A percentile compares a stretch with the other conserved stretches of the same genome.
phyloP scores from a whole-genome alignment of 2,888 invertebrate species.

The Zhuqinia jingwanae region DNA sequence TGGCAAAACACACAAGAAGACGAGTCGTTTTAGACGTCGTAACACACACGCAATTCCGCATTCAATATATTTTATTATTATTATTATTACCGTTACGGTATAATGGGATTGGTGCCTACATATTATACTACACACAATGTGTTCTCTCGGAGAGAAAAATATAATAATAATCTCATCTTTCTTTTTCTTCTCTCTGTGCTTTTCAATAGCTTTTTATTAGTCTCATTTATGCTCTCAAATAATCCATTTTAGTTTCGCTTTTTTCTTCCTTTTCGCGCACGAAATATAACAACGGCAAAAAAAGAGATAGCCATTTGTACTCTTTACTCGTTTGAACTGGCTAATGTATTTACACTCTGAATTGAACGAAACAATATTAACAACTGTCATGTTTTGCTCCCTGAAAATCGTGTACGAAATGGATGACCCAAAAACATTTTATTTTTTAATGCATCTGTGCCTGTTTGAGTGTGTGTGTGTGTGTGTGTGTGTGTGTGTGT shows the following conservation, averaged over 20 bases:
- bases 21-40: neutral
- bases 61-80: conserved; percentile 22
- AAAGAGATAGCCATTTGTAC: neutral
- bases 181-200: no score
- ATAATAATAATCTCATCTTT: conserved; percentile 26
- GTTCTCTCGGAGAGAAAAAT: neutral
- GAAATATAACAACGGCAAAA: neutral
- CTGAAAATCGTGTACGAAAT: neutral
- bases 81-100: conserved; percentile 44
- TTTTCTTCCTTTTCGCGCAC: neutral
- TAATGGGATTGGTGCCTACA: neutral
- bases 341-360: no score
- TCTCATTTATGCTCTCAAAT: conserved; percentile 19
- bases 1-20: conserved; percentile 9
- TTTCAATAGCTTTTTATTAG: conserved; percentile 37
- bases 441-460: neutral
- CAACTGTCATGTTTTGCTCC: neutral
- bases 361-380: neutral
- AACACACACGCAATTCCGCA: conserved; percentile 54
- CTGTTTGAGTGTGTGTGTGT: no score
- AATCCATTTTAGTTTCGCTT: conserved; percentile 21
- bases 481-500: no score
- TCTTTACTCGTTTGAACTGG: no score
- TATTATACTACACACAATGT: neutral
- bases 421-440: neutral